Percentiles rank a stretch among this genome's conserved stretches.
Conservation (phyloP, 2,888 invertebrate genomes). For the Mechanitis messenoides region DNA sequence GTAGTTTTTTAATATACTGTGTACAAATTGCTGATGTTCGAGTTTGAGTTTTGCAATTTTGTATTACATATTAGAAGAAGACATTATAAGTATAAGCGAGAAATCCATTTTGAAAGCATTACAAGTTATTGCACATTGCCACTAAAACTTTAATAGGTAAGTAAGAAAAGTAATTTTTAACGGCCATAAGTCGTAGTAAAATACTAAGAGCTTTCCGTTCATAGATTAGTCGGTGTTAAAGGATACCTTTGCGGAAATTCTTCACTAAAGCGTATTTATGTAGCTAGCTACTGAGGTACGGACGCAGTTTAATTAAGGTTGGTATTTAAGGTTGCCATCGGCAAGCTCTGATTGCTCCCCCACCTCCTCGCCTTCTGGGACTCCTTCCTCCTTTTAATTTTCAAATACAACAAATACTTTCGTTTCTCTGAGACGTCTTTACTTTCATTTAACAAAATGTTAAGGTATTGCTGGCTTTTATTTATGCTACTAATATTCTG, state of each 20-base stretch:
- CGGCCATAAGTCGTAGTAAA: too few species aligned
- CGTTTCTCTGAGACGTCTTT: constrained; percentile 38
- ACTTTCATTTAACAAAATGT: constrained; percentile 32
- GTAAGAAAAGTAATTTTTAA: too few species aligned
- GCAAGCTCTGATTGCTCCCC: constrained; percentile 67
- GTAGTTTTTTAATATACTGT: too few species aligned
- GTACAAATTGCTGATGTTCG: neutral
- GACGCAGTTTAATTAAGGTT: constrained; percentile 75
- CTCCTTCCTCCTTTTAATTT: constrained; percentile 67
- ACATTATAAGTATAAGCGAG: neutral
- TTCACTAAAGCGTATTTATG: constrained; percentile 68
- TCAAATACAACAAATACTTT: constrained; percentile 71
- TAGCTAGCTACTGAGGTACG: constrained; percentile 53
- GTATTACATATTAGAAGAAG: neutral
- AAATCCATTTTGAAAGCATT: neutral
- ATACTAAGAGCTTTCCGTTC: constrained; percentile 9
- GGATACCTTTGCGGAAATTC: constrained; percentile 60
- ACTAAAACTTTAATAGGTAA: neutral
- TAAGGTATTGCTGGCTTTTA: constrained; percentile 23
- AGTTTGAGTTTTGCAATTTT: neutral
- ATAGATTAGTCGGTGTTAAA: constrained; percentile 43
- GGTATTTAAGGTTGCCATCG: constrained; percentile 73
- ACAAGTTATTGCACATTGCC: neutral
- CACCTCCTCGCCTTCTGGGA: constrained; percentile 50
- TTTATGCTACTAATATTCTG: neutral